Evolutionary conservation across 2,113 vertebrate genomes (phyloP).

Genomic region (Prunella fulvescens): DNA sequence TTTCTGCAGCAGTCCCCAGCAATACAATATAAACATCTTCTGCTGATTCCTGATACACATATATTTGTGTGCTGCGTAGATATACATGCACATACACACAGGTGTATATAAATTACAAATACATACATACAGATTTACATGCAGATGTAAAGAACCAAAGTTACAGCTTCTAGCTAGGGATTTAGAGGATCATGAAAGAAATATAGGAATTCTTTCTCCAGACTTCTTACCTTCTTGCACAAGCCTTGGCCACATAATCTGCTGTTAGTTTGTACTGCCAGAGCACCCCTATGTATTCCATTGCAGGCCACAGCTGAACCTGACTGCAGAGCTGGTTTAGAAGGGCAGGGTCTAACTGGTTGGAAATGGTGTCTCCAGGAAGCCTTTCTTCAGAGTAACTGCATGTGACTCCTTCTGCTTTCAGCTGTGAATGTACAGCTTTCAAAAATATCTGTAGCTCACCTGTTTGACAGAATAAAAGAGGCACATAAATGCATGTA

Average conservation of each 20-base stretch:
- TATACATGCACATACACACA: not conserved
- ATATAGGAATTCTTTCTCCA: not conserved
- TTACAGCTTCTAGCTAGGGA: not conserved
- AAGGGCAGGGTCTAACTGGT: constrained; percentile 53
- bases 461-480: constrained; percentile 55
- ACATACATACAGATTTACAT: not conserved
- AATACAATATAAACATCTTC: not conserved
- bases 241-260: constrained; percentile 72
- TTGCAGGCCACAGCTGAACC: constrained; percentile 88
- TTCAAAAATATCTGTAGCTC: constrained; percentile 77
- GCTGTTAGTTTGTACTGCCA: constrained; percentile 87
- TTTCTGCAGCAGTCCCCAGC: not conserved
- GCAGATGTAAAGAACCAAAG: not conserved
- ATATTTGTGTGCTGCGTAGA: not conserved
- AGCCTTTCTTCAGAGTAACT: constrained; percentile 20
- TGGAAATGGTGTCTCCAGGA: not conserved
- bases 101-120: not conserved
- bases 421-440: constrained; percentile 75
- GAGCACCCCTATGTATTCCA: constrained; percentile 84
- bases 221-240: constrained; percentile 58
- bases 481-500: not conserved
- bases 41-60: not conserved
- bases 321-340: constrained; percentile 78
- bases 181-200: not conserved
- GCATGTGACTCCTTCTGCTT: constrained; percentile 73